These are phyloP conservation scores for Zapornia atra DNA, from an alignment of 2,113 vertebrate species.

Conservation along the genomic window DNA sequence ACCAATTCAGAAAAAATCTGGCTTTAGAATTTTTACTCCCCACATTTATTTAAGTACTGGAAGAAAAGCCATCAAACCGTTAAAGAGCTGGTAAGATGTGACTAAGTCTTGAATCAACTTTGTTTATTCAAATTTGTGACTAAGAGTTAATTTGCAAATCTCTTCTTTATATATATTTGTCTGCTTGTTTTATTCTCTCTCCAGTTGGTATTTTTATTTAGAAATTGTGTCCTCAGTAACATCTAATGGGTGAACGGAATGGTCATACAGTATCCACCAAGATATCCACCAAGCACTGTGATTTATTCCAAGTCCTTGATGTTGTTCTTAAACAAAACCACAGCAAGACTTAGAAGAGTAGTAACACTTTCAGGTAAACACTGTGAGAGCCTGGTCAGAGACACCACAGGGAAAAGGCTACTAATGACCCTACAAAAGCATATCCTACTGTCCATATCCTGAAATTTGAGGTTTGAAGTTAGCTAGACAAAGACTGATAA, in stretches of 20 bases:
- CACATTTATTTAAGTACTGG: neutral
- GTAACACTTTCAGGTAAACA: neutral
- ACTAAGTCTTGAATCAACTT: neutral
- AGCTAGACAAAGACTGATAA: neutral
- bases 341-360: neutral
- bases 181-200: neutral
- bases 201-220: neutral
- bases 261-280: neutral
- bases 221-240: neutral
- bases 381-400: neutral
- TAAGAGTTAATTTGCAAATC: neutral
- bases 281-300: neutral
- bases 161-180: neutral
- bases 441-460: neutral
- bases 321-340: neutral
- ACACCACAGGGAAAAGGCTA: neutral
- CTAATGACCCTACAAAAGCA: neutral
- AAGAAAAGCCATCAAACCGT: neutral
- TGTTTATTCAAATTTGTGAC: neutral
- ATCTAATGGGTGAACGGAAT: neutral
- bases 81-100: neutral
- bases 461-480: neutral
- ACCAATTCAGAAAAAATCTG: neutral
- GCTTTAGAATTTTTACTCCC: neutral
- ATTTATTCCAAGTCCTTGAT: neutral